Evolutionary conservation across 2,797 vertebrate genomes (phyloP), one percentile per base, ranked within the genome.

Genomic region (Gallinago solitaria): DNA sequence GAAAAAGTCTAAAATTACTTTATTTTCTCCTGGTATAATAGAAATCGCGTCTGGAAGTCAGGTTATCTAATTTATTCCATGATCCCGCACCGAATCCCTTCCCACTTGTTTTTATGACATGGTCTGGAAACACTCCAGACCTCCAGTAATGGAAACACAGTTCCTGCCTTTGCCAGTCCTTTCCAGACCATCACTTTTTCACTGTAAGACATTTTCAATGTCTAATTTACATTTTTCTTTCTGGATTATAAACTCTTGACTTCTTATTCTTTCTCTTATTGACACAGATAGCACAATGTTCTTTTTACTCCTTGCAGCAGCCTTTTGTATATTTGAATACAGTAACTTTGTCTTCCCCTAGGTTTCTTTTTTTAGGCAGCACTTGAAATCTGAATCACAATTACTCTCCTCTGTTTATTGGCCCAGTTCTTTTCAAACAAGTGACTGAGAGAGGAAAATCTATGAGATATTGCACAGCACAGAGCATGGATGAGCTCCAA

Each of bases 281-380:
- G 64, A 60, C 60, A 64, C 12, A 65, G 28, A 80, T 80, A 57
- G 20, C 61, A 60, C 12, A 25, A 15, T 19, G 61, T 75, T 53
- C 8, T 68, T 73, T 61, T 61, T 57, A 51, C n/a, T 76, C 14
- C 51, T 88, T 84, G 43, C 24, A 73, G 18, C 27, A 87, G 33
- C 6, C 6, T 82, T 86, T 39, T 67, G 25, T 4, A 28, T 56
- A 54, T 70, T 65, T 53, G 6, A 94, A 59, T 11, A 47, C 7
- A 57, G 19, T 13, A 53, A n/a, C 19, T 35, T 2, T 8, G 9
- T 39, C 37, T 88, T 71, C 27, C 23, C 16, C 14, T 25, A 53
- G 18, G 30, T 89, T 94, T 90, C 83, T 87, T 76, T 93, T 93
- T 89, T 82, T 37, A 87, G 71, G 64, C 68, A 89, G 39, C 82